A percentile compares a stretch with the other conserved stretches of the same genome.
Conservation (phyloP, 2,888 invertebrate genomes). For the Hedya salicella region DNA sequence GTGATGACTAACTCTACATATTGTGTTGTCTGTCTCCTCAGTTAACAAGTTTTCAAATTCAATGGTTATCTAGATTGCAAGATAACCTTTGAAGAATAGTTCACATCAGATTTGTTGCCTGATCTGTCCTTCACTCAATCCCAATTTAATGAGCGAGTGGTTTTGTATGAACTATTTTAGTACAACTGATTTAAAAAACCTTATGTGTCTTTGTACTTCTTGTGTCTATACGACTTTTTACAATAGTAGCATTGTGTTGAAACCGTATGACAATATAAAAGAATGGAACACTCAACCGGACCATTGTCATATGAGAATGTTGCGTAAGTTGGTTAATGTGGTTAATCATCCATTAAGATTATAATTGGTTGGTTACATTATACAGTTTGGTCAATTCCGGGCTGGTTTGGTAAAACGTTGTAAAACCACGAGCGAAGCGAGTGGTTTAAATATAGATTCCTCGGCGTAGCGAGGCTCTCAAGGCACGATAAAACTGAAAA, state of each 20-base stretch:
- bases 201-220: background rate
- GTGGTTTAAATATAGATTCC: no score
- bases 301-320: slow-evolving; percentile 29
- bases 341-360: slow-evolving; percentile 27
- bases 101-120: slow-evolving; percentile 22
- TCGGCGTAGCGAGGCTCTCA: no score
- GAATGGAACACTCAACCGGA: slow-evolving; percentile 45
- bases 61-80: no score
- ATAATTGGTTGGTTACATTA: slow-evolving; percentile 26
- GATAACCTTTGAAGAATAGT: slow-evolving; percentile 2
- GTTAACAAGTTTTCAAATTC: no score
- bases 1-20: no score
- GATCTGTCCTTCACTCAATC: slow-evolving; percentile 10
- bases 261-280: slow-evolving; percentile 23
- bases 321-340: slow-evolving; percentile 23
- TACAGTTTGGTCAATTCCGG: slow-evolving; percentile 6
- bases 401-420: background rate
- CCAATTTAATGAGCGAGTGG: slow-evolving; percentile 9
- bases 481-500: no score
- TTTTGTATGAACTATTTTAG: background rate
- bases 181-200: background rate
- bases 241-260: background rate
- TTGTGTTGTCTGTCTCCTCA: no score
- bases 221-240: slow-evolving; percentile 9
- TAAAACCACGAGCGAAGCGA: no score